Evolutionary conservation across 1,140 invertebrate genomes (phyloP).

Genomic region (Heliconius hermathena): DNA sequence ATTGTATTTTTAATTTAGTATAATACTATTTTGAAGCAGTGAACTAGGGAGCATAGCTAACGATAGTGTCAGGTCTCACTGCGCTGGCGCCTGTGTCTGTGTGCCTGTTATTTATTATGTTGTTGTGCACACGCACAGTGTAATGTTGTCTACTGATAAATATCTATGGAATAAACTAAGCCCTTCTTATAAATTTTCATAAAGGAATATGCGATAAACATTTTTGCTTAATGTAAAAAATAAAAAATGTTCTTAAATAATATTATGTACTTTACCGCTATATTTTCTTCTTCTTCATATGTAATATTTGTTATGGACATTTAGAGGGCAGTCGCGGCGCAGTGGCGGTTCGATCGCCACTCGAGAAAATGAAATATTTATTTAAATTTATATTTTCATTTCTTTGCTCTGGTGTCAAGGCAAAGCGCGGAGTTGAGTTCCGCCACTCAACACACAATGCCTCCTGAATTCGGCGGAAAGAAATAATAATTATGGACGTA

Average conservation of each 20-base stretch:
- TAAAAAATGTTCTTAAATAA: neutral
- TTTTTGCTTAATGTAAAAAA: neutral
- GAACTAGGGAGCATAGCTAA: neutral
- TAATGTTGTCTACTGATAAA: constrained; percentile 53
- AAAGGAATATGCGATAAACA: neutral
- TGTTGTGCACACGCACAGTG: constrained; percentile 51
- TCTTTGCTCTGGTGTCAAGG: too few relatives aligned
- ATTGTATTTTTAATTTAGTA: constrained; percentile 4
- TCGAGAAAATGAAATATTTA: too few relatives aligned
- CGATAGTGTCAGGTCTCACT: constrained; percentile 42
- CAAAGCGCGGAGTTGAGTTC: too few relatives aligned
- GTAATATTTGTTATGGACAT: too few relatives aligned
- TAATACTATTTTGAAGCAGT: neutral
- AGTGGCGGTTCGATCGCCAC: too few relatives aligned
- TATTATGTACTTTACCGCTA: neutral
- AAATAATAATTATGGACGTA: too few relatives aligned
- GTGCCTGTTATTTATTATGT: constrained; percentile 49
- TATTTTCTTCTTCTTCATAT: neutral
- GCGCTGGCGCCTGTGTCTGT: constrained; percentile 47
- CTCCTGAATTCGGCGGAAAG: too few relatives aligned
- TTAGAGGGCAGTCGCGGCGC: too few relatives aligned
- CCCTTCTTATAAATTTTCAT: constrained; percentile 30
- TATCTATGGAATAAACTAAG: constrained; percentile 53
- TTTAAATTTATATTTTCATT: too few relatives aligned
- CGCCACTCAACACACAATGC: too few relatives aligned